phyloP scores from a whole-genome alignment of 92 coral and sea anemone species.

The Montipora capitata region DNA sequence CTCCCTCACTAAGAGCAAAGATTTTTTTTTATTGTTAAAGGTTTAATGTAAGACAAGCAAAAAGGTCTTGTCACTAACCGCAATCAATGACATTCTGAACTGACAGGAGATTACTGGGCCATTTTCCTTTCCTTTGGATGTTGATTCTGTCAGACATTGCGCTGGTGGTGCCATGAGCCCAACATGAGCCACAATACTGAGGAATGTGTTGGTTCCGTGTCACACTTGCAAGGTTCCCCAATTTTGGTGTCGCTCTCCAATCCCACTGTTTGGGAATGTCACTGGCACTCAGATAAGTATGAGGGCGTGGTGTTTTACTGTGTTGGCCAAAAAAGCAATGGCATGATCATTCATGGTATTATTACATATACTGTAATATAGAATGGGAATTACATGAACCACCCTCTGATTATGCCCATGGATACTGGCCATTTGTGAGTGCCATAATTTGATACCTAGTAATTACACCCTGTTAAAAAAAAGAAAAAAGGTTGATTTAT shows the following conservation, averaged over 20 bases:
- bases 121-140: slow-evolving; percentile 86
- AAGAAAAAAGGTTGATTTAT: too few relatives aligned
- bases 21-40: too few relatives aligned
- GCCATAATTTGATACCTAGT: too few relatives aligned
- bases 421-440: too few relatives aligned
- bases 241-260: slow-evolving; percentile 89
- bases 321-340: too few relatives aligned
- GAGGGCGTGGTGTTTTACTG: slow-evolving; percentile 91
- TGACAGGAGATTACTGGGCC: slow-evolving; percentile 92
- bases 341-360: too few relatives aligned
- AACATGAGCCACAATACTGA: slow-evolving; percentile 99
- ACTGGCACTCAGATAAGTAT: slow-evolving; percentile 80
- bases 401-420: background rate
- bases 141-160: slow-evolving; percentile 96
- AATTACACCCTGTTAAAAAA: too few relatives aligned
- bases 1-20: too few relatives aligned
- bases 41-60: background rate
- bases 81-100: slow-evolving; percentile 97
- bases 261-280: slow-evolving; percentile 82
- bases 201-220: slow-evolving; percentile 98
- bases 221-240: slow-evolving; percentile 90
- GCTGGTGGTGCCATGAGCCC: slow-evolving; percentile 99
- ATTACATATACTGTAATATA: too few relatives aligned
- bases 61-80: slow-evolving; percentile 77
- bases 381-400: background rate